Evolutionary conservation across 2,113 vertebrate species (phyloP), one percentile per base, ranked within the genome.

Genomic region (Axis porcinus): DNA sequence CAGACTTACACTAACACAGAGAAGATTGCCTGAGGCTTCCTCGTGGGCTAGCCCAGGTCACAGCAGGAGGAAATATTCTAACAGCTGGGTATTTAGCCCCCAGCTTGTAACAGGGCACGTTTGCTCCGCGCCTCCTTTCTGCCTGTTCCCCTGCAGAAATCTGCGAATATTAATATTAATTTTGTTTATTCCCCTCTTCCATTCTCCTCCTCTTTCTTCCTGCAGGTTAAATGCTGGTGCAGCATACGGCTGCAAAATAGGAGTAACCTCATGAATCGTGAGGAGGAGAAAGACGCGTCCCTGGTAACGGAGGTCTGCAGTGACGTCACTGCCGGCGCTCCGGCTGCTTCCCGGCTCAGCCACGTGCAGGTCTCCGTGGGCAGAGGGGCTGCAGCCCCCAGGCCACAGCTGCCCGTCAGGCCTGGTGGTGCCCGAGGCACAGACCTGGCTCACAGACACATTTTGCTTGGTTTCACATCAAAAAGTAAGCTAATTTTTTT

Each of bases 111-210:
- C 10, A n/a, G 21, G 13, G 4, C 7, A 43, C 40, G 1, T 23
- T 9, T 5, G 36, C 43, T 2, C 13, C 4, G 1, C 40, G 14
- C 11, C 74, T 2, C 2, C 13, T 50, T 11, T 25, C 67, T 36
- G 50, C 15, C 27, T 28, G 1, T 8, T 2, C 1, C 28, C 12
- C 25, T 2, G 6, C n/a, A 5, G 50, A 36, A 27, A 23, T 13
- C 50, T 10, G 25, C 6, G 11, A 40, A 40, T 70, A 12, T 70
- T 12, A 8, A 40, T 6, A 6, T 3, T 1, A 14, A 54, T 11
- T 45, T 7, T 15, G 2, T 28, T 47, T 36, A n/a, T 57, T 62
- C 36, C 47, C 33, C 15, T 6, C 47, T 21, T 52, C 23, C 27
- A 5, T 16, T 9, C 3, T 30, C 28, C 50, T 47, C 28, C 40